Evolutionary conservation across 2,113 vertebrate species (phyloP).

Genomic region (Pipa parva): DNA sequence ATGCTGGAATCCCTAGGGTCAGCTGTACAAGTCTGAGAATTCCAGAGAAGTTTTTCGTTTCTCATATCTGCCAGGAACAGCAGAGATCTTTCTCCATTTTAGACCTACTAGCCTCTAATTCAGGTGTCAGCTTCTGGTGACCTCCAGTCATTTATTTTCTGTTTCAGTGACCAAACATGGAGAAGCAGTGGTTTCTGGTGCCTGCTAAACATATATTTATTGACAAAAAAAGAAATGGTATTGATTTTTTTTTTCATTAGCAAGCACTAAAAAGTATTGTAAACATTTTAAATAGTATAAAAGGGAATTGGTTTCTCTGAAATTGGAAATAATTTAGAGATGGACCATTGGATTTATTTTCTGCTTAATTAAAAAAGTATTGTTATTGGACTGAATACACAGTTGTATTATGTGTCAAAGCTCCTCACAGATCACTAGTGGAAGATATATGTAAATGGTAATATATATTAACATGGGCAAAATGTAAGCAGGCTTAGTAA

Average conservation of each 20-base stretch:
- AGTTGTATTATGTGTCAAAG: too few species aligned
- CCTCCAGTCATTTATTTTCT: neutral
- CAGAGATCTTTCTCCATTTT: neutral
- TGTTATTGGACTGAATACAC: too few species aligned
- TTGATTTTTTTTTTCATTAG: neutral
- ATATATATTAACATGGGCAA: too few species aligned
- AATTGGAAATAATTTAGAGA: too few species aligned
- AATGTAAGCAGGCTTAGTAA: too few species aligned
- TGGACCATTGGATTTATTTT: too few species aligned
- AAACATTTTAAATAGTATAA: too few species aligned
- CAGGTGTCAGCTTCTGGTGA: neutral
- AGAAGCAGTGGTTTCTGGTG: neutral
- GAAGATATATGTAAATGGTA: too few species aligned
- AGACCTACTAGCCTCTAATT: neutral
- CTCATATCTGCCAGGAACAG: neutral
- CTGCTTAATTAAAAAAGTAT: too few species aligned
- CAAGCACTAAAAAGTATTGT: neutral
- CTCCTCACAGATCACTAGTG: too few species aligned
- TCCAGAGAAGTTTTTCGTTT: neutral
- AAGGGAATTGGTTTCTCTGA: too few species aligned
- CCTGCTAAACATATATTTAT: neutral
- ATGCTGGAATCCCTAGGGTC: neutral
- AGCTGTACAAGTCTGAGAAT: slow-evolving; percentile 9
- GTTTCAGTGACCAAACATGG: neutral
- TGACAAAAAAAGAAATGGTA: neutral